Base-by-base conservation (phyloP, 2,888 invertebrate species). In the Drosophila gaucha region DNA sequence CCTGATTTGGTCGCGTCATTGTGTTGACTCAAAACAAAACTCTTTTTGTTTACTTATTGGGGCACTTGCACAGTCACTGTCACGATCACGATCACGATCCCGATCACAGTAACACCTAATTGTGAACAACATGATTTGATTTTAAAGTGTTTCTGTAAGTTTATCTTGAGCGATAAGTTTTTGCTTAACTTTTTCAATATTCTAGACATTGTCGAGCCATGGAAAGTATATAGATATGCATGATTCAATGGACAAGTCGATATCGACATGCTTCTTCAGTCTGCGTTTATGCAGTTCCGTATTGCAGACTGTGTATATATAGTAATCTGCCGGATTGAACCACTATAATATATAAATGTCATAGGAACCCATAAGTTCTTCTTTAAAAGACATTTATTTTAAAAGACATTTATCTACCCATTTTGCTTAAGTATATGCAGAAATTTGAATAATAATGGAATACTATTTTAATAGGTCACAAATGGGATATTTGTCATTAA, bases 1-100 rank as follows among this genome's bases (percentile, higher is more conserved):
- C 43, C 47, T 20, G 46, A 31, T 30, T 66, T 28, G 14, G 30
- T 20, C 14, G 10, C 31, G 41, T 47, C 56, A 65, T 38, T 28
- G 16, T 38, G 36, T 38, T 62, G 31, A 36, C 18, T 49, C 18
- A 43, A 51, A 39, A 14, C 18, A 20, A 31, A 26, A 28, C 14
- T 35, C 22, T 30, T 67, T 54, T 12, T 43, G 10, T 30, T 33
- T 28, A 18, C 41, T 30, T 14, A 38, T 52, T 54, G 54, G 44
- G 35, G 51, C 58, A 54, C 47, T 18, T 65, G 24, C 6, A n/a
- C n/a, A n/a, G n/a, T n/a, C n/a, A n/a, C n/a, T n/a, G n/a, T n/a
- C n/a, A n/a, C n/a, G n/a, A n/a, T 26, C 14, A 16, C 24, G 26
- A 41, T 41, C 12, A 3, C 30, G 3, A 1, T n/a, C n/a, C n/a